Percentiles rank a stretch among this genome's conserved stretches.
These are phyloP conservation scores for Boulengerochromis microlepis DNA, from an alignment of 2,113 vertebrate species.

Conservation along the genomic window DNA sequence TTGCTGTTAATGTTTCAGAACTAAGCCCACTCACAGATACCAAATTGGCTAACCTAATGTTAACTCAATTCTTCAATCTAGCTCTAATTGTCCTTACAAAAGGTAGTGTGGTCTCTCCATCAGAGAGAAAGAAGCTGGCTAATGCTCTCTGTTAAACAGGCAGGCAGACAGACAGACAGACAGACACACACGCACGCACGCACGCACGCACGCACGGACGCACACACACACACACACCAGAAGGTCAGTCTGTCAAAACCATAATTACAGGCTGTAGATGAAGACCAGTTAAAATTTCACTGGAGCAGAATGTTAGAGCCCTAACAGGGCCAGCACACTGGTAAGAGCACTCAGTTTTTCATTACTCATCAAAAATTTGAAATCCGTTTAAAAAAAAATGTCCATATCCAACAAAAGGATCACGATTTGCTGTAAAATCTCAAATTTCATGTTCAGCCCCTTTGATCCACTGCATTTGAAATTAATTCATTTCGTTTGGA, in stretches of 20 bases:
- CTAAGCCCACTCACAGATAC: neutral
- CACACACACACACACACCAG: neutral
- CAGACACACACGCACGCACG: neutral
- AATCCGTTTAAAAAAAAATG: neutral
- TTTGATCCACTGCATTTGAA: neutral
- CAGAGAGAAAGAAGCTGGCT: conserved; percentile 35
- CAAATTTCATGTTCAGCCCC: neutral
- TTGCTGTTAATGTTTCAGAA: neutral
- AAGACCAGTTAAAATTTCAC: conserved; percentile 13
- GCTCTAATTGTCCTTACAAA: neutral
- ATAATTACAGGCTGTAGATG: conserved; percentile 46
- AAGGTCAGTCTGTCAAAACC: conserved; percentile 9
- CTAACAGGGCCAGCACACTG: neutral
- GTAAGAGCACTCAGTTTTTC: neutral
- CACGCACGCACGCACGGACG: neutral
- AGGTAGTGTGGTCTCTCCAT: neutral
- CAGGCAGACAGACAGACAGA: neutral
- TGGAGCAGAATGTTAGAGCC: neutral
- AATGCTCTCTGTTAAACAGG: conserved; percentile 21
- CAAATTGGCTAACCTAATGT: neutral
- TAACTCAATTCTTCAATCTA: neutral
- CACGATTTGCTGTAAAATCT: neutral
- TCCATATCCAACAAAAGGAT: neutral
- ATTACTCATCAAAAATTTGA: neutral
- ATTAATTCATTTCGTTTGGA: neutral